A percentile compares a stretch with the other conserved stretches of the same genome.
Evolutionary conservation across 2,888 invertebrate genomes (phyloP).

Genomic region (Drosophila parthenogenetica): DNA sequence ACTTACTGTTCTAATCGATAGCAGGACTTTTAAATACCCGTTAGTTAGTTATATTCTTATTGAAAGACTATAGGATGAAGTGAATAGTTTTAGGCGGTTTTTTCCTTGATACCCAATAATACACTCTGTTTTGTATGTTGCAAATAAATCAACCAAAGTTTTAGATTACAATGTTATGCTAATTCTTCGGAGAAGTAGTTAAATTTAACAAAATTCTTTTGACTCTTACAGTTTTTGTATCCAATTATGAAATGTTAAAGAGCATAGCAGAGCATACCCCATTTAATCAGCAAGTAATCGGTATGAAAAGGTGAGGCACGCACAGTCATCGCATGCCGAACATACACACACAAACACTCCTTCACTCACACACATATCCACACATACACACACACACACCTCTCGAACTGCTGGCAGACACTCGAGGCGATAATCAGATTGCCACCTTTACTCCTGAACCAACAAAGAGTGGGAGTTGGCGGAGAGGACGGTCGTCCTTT

Average conservation of each 20-base stretch:
- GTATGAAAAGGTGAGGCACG: slow-evolving; percentile 23
- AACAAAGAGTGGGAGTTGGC: background rate
- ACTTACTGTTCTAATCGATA: background rate
- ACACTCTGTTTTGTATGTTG: too few relatives aligned
- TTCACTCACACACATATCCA: slow-evolving; percentile 1
- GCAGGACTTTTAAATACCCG: background rate
- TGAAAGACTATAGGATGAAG: too few relatives aligned
- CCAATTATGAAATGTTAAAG: too few relatives aligned
- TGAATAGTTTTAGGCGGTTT: too few relatives aligned
- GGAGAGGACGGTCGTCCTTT: background rate
- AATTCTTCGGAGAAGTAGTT: too few relatives aligned
- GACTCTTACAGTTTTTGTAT: too few relatives aligned
- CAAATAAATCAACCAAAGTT: too few relatives aligned
- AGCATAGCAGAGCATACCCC: too few relatives aligned
- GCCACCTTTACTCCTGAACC: slow-evolving; percentile 25
- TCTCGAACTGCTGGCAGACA: slow-evolving; percentile 47
- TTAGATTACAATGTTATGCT: too few relatives aligned
- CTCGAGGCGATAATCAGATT: slow-evolving; percentile 76
- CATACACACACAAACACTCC: slow-evolving; percentile 7
- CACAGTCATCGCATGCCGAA: background rate
- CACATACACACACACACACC: slow-evolving; percentile 8
- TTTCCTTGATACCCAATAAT: too few relatives aligned
- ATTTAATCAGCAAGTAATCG: too few relatives aligned
- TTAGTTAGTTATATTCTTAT: background rate
- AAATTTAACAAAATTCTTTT: too few relatives aligned